phyloP scores from a whole-genome alignment of 35 echinoderm and acorn worm species.

The Hemicentrotus pulcherrimus region DNA sequence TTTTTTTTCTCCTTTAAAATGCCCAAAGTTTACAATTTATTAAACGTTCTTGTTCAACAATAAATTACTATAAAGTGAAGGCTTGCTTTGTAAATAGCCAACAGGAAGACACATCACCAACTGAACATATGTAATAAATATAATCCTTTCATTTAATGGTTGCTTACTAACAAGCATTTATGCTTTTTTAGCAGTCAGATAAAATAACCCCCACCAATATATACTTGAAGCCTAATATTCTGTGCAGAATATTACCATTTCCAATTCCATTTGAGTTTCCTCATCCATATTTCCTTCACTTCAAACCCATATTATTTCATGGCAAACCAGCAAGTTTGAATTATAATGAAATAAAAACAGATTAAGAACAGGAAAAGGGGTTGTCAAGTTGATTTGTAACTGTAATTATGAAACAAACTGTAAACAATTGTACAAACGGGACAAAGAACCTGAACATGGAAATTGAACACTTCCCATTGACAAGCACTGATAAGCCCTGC shows the following conservation, averaged over 20 bases:
- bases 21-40: too few species aligned
- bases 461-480: slow-evolving; percentile 18
- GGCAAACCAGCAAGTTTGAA: not conserved
- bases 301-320: not conserved
- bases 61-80: too few species aligned
- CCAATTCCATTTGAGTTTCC: not conserved
- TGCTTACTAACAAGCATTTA: too few species aligned
- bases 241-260: not conserved
- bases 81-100: too few species aligned
- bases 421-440: not conserved
- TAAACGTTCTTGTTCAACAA: too few species aligned
- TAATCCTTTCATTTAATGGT: too few species aligned
- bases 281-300: not conserved
- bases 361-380: slow-evolving; percentile 17
- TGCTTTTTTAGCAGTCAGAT: too few species aligned
- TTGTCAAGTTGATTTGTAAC: not conserved
- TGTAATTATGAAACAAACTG: not conserved
- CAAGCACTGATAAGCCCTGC: not conserved
- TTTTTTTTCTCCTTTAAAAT: too few species aligned
- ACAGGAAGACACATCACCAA: too few species aligned
- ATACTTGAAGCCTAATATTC: not conserved
- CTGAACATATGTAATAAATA: too few species aligned
- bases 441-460: not conserved
- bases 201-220: not conserved
- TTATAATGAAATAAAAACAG: not conserved